Evolutionary conservation across 2,797 vertebrate genomes (phyloP), one percentile per base, ranked within the genome.

Genomic region (Pogonophryne albipinna): DNA sequence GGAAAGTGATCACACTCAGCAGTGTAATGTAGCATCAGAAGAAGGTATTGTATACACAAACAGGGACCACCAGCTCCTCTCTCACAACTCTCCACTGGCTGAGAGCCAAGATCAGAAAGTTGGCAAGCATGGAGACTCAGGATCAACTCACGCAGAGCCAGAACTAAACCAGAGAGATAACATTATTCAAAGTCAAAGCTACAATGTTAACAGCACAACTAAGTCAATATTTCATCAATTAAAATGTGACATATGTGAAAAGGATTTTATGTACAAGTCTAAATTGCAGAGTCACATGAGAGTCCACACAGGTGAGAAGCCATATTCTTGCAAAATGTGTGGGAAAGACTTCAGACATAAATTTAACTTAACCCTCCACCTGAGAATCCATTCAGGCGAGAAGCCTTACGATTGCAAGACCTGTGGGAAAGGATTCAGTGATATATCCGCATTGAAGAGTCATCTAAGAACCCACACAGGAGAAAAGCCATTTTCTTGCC

Each of bases 281-380:
- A 16, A 50, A 13, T 63, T 49, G 16, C 6, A 34, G 27, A 63
- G 27, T 42, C 58, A 60, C 58, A 16, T 60, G 41, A 60, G 58
- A 60, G 15, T 19, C 34, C 56, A 58, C 56, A 42, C 38, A 15
- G 57, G 41, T 10, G 57, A 60, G 7, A 60, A 20, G 19, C 57
- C 31, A 1, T 38, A 38, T 38, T 38, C 1, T 38, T 38, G 34
- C 34, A 38, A 38, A 38, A 38, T 38, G 9, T 38, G 34, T 38
- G 34, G 34, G 7, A 38, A 38, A 38, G 34, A 9, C 7, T 38
- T 38, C 34, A 38, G 0, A 38, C 6, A 1, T 38, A 1, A 7
- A 38, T 38, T 1, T 38, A 38, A 38, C 34, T 38, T 38, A 38
- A 38, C 34, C 34, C 1, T 38, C 7, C 34, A 38, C 8, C 34